Base-by-base conservation (phyloP, 2,797 vertebrate species). In the Hozukius guyotensis region DNA sequence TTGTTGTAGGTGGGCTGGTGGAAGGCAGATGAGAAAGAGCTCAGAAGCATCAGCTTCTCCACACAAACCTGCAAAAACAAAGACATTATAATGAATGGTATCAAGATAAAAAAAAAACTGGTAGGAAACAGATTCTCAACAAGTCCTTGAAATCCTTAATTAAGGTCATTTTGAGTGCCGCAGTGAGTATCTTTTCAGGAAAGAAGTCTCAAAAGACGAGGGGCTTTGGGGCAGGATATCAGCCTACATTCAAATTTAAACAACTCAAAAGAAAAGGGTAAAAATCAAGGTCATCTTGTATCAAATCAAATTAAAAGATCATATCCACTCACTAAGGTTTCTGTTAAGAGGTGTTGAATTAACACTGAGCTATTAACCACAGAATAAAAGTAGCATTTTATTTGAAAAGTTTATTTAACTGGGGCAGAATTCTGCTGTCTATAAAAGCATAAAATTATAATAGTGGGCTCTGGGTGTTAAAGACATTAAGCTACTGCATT, bases 1-100 rank as follows among this genome's bases (percentile, higher is more conserved):
- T 99, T 99, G 90, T 96, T 97, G 91, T 97, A 99, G 0, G 97
- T 97, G 66, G 97, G 93, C 81, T 96, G 94, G 91, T 98, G 98
- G 94, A 98, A 99, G 92, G 97, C 96, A 72, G 97, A 96, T 66
- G 95, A 96, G 74, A 99, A 99, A 1, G 96, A 95, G 75, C 96
- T 95, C 82, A 99, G 87, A 16, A 95, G 95, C 90, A 97, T 96
- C 82, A 99, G 94, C 80, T 99, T 99, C 93, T 99, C 98, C 74
- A 97, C 97, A 80, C 97, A 97, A 25, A 99, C 96, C 98, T 99
- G 89, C 10, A 67, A 72, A 72, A 72, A 74, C 6, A 71, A 73
- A 84, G 6, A 60, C 5, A 34, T 9, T 1, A 53, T 60, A 2
- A 75, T 22, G 6, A 62, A 16, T 29, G 25, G 16, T 10, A 32